phyloP scores from a whole-genome alignment of 2,888 invertebrate genomes.

The Amblyjoppa fuscipennis region DNA sequence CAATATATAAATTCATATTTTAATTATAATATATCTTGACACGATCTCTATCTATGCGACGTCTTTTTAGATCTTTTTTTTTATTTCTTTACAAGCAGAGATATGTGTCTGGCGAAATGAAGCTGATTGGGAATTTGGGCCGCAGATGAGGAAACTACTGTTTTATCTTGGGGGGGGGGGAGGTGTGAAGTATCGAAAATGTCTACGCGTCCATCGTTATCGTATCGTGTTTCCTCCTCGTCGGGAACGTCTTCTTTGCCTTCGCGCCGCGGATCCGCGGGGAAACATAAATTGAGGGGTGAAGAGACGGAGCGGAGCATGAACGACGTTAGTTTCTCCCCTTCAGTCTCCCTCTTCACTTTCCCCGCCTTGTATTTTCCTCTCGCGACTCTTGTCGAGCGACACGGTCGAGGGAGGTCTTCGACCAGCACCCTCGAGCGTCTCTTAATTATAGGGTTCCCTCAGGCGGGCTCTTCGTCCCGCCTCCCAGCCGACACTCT shows the following conservation, averaged over 20 bases:
- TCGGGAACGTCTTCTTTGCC: neutral
- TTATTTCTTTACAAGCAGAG: neutral
- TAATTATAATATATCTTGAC: conserved; percentile 52
- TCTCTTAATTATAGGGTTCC: conserved; percentile 60
- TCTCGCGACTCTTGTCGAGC: conserved; percentile 11
- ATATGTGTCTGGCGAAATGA: neutral
- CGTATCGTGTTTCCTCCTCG: neutral
- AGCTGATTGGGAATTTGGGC: neutral
- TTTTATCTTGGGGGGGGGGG: neutral
- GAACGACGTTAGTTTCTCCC: conserved; percentile 21
- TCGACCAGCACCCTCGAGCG: conserved; percentile 20
- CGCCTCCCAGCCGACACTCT: neutral
- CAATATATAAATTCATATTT: conserved; percentile 1
- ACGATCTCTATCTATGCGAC: conserved; percentile 21
- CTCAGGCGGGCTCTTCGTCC: conserved; percentile 17
- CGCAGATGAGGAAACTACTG: neutral
- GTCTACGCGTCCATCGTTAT: neutral
- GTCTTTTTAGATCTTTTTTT: neutral
- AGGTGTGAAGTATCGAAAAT: neutral
- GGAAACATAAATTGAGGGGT: conserved; percentile 3
- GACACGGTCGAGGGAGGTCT: conserved; percentile 8
- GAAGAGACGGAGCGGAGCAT: conserved; percentile 11
- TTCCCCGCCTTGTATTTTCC: conserved; percentile 5
- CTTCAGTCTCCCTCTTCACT: conserved; percentile 1
- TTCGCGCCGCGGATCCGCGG: neutral